Conservation (phyloP, 2,797 vertebrate species). For the Tokudaia tokunoshimensis region DNA sequence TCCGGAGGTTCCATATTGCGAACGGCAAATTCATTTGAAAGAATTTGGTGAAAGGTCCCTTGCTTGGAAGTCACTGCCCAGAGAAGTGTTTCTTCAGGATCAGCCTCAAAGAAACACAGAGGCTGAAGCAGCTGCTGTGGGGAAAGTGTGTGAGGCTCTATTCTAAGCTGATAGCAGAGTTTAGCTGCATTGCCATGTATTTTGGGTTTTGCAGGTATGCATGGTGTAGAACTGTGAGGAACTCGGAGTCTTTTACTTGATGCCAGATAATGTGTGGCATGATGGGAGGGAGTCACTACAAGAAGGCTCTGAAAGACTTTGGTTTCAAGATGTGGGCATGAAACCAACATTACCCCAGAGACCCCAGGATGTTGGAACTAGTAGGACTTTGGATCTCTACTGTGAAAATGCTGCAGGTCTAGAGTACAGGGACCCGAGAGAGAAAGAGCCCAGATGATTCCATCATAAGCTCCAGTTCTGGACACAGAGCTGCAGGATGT, state of each 20-base stretch:
- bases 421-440: neutral
- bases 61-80: neutral
- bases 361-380: neutral
- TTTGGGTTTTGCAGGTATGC: neutral
- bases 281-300: neutral
- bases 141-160: neutral
- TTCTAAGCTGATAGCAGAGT: neutral
- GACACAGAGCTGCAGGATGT: neutral
- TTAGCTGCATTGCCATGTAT: neutral
- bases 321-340: neutral
- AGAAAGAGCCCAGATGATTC: neutral
- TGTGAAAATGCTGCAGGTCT: neutral
- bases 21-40: neutral
- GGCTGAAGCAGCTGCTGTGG: neutral
- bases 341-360: neutral
- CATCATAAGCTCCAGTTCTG: neutral
- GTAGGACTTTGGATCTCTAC: neutral
- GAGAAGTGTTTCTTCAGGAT: neutral
- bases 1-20: neutral
- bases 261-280: too few species aligned
- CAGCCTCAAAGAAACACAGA: neutral
- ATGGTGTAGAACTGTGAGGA: neutral
- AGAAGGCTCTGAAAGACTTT: neutral
- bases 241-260: neutral
- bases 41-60: neutral